Base-by-base conservation (phyloP, 2,113 vertebrate species). In the Atherinomorus stipes region DNA sequence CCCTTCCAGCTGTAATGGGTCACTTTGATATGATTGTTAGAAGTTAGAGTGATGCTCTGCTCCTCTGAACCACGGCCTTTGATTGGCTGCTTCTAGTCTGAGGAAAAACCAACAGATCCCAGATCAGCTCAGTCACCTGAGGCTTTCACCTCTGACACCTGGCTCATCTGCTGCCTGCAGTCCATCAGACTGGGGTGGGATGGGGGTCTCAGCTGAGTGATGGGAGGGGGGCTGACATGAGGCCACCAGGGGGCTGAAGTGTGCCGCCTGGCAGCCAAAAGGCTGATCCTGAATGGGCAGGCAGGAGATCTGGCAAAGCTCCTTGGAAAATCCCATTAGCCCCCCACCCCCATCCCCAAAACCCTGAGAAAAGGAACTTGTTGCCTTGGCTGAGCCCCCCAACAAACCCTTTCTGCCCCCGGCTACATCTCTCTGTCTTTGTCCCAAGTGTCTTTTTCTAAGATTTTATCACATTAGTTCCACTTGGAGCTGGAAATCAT, bases 301-400 rank as follows among this genome's bases (percentile, higher is more conserved):
- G 90, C 88, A 88, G 81, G 87, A 91, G 93, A 93, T 94, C 92
- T 93, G 86, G 85, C 87, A 91, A 92, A 93, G 91, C 91, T 86
- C 90, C 91, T 87, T 76, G 76, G 86, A 93, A 92, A 94, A 94
- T 94, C 93, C 90, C 80, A 93, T 94, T 94, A 94, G 88, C 52
- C 8, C 25, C 28, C 71, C 71, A 23, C 23, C 87, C 58, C 9
- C n/a, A n/a, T n/a, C n/a, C n/a, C n/a, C n/a, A n/a, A n/a, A 26
- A 37, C 62, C 44, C 12, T 31, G 51, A n/a, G 53, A 74, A 90
- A 91, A 90, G 86, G 78, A 84, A 91, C 91, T 92, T 92, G 88
- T 87, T 91, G 87, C 90, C 81, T 89, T 77, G 73, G 78, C 87
- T 83, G 79, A 89, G 71, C 54, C 63, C 84, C 84, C 18, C 45